A percentile compares a stretch with the other conserved stretches of the same genome.
Evolutionary conservation across 2,797 vertebrate genomes (phyloP).

Genomic region (Acanthurus leucopareius): DNA sequence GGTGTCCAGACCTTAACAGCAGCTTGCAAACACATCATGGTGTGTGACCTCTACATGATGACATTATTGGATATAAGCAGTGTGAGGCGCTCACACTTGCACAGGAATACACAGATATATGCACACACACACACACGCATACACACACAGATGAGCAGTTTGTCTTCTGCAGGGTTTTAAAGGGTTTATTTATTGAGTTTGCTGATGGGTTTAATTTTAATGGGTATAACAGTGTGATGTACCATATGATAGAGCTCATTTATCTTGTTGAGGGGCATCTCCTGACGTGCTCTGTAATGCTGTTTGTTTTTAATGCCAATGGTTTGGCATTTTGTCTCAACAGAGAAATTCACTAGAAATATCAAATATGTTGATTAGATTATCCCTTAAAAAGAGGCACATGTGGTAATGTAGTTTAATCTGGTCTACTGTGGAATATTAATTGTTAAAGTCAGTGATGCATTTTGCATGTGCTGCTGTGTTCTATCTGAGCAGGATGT

Average conservation of each 20-base stretch:
- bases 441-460: too few relatives aligned
- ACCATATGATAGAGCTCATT: conserved; percentile 12
- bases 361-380: not conserved
- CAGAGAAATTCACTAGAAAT: not conserved
- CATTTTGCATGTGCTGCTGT: too few relatives aligned
- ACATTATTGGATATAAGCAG: conserved; percentile 45
- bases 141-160: not conserved
- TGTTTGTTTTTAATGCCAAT: conserved; percentile 13
- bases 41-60: conserved; percentile 42
- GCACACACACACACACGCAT: not conserved
- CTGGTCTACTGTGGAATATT: too few relatives aligned
- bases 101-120: not conserved
- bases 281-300: accelerated
- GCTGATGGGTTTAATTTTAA: conserved; percentile 1
- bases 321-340: not conserved
- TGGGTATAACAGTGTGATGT: not conserved
- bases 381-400: not conserved
- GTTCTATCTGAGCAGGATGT: too few relatives aligned
- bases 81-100: conserved; percentile 6
- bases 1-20: conserved; percentile 31
- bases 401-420: not conserved
- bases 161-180: conserved; percentile 10
- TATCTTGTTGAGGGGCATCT: conserved; percentile 21
- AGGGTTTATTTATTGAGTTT: not conserved
- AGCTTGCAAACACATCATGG: conserved; percentile 30